A percentile compares a stretch with the other conserved stretches of the same genome.
Evolutionary conservation across 2,113 vertebrate genomes (phyloP).

Genomic region (Gavialis gangeticus): DNA sequence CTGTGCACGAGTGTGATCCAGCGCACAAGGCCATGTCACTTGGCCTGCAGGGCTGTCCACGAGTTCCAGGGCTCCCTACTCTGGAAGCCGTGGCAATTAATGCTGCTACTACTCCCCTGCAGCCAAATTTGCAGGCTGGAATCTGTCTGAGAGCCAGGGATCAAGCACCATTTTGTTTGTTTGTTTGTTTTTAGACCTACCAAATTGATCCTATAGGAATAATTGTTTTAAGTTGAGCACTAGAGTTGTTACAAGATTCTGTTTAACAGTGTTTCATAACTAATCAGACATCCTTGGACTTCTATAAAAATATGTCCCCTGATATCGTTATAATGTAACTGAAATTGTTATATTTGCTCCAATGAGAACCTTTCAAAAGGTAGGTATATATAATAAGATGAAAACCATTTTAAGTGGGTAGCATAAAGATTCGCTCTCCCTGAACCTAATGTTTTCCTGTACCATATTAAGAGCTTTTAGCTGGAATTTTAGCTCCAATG

Average conservation of each 20-base stretch:
- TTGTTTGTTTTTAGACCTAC: neutral
- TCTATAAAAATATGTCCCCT: neutral
- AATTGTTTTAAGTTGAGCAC: neutral
- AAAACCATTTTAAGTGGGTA: constrained; percentile 4
- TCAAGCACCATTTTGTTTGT: too few relatives aligned
- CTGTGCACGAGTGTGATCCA: too few relatives aligned
- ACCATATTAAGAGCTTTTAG: constrained; percentile 17
- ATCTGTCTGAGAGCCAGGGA: too few relatives aligned
- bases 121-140: too few relatives aligned
- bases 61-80: too few relatives aligned
- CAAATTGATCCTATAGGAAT: fast-evolving
- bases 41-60: too few relatives aligned
- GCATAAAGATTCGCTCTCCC: constrained; percentile 21
- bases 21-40: too few relatives aligned
- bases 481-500: constrained; percentile 38
- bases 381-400: neutral
- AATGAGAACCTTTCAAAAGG: neutral
- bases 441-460: neutral
- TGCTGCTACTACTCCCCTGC: too few relatives aligned
- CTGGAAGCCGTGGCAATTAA: too few relatives aligned
- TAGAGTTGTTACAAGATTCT: neutral
- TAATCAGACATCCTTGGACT: neutral
- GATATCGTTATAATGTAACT: constrained; percentile 39
- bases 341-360: constrained; percentile 24
- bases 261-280: neutral